These are phyloP conservation scores for Penaeus japonicus DNA, from an alignment of 1,140 invertebrate genomes.

Conservation along the genomic window DNA sequence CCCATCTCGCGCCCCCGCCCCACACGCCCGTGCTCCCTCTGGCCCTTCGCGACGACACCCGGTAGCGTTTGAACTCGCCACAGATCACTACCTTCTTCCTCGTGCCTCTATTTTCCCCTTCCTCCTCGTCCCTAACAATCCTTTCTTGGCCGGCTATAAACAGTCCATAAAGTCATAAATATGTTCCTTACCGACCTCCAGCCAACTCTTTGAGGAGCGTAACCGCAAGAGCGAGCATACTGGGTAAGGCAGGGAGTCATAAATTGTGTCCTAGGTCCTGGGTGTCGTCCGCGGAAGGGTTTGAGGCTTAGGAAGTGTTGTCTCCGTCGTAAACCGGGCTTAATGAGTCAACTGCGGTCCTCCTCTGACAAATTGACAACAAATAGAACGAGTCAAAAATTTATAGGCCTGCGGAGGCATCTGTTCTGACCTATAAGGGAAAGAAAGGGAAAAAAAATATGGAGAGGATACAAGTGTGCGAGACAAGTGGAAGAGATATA, in stretches of 20 bases:
- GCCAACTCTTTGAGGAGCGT: slow-evolving; percentile 47
- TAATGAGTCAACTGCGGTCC: slow-evolving; percentile 47
- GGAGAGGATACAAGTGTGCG: background rate
- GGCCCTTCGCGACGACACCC: background rate
- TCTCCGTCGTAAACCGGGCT: slow-evolving; percentile 43
- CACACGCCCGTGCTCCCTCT: background rate
- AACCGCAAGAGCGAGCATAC: slow-evolving; percentile 44
- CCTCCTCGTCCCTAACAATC: slow-evolving; percentile 32
- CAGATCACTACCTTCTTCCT: slow-evolving; percentile 29
- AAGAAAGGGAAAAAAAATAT: background rate
- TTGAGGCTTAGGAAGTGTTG: slow-evolving; percentile 30
- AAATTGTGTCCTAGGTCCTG: slow-evolving; percentile 43
- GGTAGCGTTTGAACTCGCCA: background rate
- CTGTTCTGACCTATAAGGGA: background rate
- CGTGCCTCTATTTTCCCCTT: too few species aligned
- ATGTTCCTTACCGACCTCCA: slow-evolving; percentile 46
- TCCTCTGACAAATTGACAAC: slow-evolving; percentile 50
- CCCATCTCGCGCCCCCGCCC: background rate
- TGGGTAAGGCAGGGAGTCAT: slow-evolving; percentile 47
- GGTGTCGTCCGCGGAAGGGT: slow-evolving; percentile 19
- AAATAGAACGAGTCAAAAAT: slow-evolving; percentile 28
- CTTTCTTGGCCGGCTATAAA: slow-evolving; percentile 40
- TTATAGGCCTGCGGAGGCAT: slow-evolving; percentile 4
- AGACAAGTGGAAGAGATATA: too few species aligned
- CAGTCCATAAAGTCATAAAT: slow-evolving; percentile 54